phyloP scores from a whole-genome alignment of 30 jellyfish, hydroid and myxozoan species.

The Cassiopea xamachana region DNA sequence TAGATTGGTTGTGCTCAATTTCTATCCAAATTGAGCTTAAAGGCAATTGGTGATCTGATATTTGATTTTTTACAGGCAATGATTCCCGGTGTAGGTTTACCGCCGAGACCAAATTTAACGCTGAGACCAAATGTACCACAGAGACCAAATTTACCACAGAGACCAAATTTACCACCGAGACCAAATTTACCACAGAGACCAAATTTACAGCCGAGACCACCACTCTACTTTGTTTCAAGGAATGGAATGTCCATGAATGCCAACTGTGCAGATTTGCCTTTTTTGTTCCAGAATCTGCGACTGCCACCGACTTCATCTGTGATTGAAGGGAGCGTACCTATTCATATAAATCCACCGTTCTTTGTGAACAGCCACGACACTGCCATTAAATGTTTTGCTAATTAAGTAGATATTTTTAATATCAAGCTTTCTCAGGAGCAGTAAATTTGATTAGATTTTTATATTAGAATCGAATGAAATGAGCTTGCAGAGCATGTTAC shows the following conservation, averaged over 20 bases:
- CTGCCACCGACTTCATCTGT: neutral
- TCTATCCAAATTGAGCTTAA: neutral
- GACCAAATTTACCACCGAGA: too few species aligned
- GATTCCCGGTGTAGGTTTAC: neutral
- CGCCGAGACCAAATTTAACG: neutral
- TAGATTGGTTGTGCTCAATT: neutral
- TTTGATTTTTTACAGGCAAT: neutral
- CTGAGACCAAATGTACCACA: too few species aligned
- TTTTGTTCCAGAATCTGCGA: neutral
- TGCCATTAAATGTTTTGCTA: too few species aligned
- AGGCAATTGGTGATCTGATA: neutral
- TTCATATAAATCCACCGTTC: neutral
- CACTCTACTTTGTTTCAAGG: slow-evolving; percentile 1
- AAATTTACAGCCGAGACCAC: neutral
- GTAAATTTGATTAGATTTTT: too few species aligned
- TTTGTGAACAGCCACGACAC: neutral
- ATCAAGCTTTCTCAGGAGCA: too few species aligned
- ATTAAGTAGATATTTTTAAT: too few species aligned
- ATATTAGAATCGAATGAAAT: too few species aligned
- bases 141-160: too few species aligned
- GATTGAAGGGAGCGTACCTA: neutral
- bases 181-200: too few species aligned
- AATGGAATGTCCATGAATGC: slow-evolving; percentile 13
- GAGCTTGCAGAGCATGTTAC: too few species aligned
- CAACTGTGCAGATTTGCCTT: neutral